Base-by-base conservation (phyloP, 2,797 vertebrate genomes). In the Silurus lanzhouensis region DNA sequence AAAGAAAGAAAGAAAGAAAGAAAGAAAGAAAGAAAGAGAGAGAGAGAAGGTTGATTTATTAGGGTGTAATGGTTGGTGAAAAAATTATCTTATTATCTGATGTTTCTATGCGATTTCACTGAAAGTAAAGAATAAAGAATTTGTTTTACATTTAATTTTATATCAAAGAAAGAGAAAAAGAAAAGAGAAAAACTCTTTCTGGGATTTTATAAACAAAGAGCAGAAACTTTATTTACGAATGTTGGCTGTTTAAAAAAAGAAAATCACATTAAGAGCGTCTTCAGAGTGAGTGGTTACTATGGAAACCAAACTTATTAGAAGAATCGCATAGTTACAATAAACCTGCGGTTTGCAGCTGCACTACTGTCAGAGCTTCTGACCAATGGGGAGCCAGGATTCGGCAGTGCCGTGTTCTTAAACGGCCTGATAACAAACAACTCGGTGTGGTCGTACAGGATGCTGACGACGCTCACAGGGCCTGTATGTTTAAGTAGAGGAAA, bases 401-500 rank as follows among this genome's bases (percentile, higher is more conserved):
- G 5, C 46, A n/a, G 22, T 17, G 10, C 7, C 19, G 57, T 20
- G 31, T 61, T 31, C 46, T 68, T 68, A 27, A 68, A 67, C 3
- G 79, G 27, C 48, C 15, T 6, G 64, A 81, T 68, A 66, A 84
- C 63, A 78, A 57, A 78, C 46, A 55, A 27, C 15, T 72, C 52
- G 57, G 19, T 77, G 22, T 71, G 46, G 77, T 81, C 63, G 61
- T 64, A n/a, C 52, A 78, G 44, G 81, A 82, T 58, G 63, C 80
- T 66, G 13, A 76, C 46, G 48, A 55, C 76, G 71, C 44, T 27
- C 52, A 19, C 72, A 72, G n/a, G 13, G 61, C 57, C 68, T 68
- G 83, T 75, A 84, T 68, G 63, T 85, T 87, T 85, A 85, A 88
- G 48, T 63, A 83, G 76, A 67, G 31, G 52, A 72, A 83, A 68